Base-by-base conservation (phyloP, 1,140 invertebrate species). In the Caenorhabditis latens region DNA sequence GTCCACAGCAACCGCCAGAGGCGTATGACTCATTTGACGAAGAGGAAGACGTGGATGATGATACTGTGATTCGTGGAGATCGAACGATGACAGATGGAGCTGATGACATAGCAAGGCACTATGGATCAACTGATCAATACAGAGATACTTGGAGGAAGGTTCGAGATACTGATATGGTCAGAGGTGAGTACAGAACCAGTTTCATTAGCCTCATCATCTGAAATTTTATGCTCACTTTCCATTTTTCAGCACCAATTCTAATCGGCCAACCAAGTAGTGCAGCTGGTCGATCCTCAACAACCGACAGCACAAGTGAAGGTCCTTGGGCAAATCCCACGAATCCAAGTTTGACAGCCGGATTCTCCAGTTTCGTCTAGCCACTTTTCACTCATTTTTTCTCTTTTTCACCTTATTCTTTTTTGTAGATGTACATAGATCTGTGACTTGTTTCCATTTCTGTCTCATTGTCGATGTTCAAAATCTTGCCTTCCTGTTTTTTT, bases 21-120 rank as follows among this genome's bases (percentile, higher is more conserved):
- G 58, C 53, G 21, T 79, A 79, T 42, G 86, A 87, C 57, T 87
- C 86, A 9, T 87, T 87, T 82, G 86, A 87, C 50, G 86, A 87
- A 16, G 86, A 87, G 43, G 86, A 87, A 3, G 86, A 84, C 9
- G 85, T 83, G 21, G 79, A 86, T 53, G 85, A 65, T 40, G 86
- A 84, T 21, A 40, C 40, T 24, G 50, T 50, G 14, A 82, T 82
- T 40, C 67, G 63, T 13, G 63, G 67, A 50, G 71, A 63, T 43
- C 40, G 58, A 19, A 48, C 57, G 40, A 84, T 50, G 61, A 65
- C 57, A 32, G 84, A 84, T 50, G 84, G 84, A 65, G 58, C 55
- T 32, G 86, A 61, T 24, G 82, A 87, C 53, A 87, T 87, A 65
- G 86, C 86, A 24, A 71, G 86, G 24, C 86, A 87, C 42, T 87